Percentiles rank a stretch among this genome's conserved stretches.
Conservation (phyloP, 2,113 vertebrate species). For the Mormyrus lacerda region DNA sequence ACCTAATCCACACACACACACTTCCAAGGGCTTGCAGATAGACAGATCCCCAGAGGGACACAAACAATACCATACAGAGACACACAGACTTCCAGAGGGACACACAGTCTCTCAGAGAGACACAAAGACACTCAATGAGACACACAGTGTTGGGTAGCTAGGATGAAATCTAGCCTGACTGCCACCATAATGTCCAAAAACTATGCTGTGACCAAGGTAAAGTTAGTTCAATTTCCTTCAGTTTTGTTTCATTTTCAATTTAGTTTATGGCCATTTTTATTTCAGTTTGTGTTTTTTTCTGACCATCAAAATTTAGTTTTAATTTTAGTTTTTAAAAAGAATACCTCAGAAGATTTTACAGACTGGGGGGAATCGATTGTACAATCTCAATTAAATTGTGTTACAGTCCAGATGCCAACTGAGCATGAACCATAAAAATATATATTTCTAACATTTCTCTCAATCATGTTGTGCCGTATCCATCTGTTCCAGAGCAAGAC, state of each 20-base stretch:
- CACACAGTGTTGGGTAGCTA: constrained; percentile 2
- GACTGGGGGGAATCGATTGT: background rate
- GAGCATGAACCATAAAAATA: background rate
- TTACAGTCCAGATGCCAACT: background rate
- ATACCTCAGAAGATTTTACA: background rate
- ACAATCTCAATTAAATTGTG: background rate
- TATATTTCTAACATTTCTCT: background rate
- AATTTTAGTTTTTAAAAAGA: background rate
- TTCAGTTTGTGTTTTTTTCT: background rate
- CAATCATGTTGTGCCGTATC: background rate
- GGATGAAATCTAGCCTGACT: background rate
- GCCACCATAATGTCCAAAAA: background rate
- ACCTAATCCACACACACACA: background rate
- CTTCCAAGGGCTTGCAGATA: background rate
- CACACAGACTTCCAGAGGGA: background rate
- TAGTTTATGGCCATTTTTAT: background rate
- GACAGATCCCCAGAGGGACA: background rate
- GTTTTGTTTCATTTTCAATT: background rate
- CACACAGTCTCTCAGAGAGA: background rate
- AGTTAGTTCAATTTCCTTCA: background rate
- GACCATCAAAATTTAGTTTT: background rate
- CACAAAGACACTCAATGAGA: background rate
- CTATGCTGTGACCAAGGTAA: constrained; percentile 22
- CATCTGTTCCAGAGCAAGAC: background rate
- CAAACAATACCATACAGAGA: background rate